Percentiles rank a stretch among this genome's conserved stretches.
Evolutionary conservation across 2,888 invertebrate genomes (phyloP).

Genomic region (Blastobasis adustella): DNA sequence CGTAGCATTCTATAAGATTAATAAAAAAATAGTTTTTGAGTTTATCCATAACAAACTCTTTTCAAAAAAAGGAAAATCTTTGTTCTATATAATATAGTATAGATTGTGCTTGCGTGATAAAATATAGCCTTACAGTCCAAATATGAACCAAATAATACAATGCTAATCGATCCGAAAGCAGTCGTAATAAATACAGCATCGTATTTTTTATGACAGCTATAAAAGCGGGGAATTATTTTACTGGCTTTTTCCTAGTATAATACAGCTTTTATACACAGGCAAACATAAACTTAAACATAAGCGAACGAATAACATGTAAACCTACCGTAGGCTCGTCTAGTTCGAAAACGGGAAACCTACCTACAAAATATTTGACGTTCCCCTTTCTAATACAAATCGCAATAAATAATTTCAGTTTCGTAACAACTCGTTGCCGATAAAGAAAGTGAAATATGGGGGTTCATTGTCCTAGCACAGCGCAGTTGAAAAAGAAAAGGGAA

Average conservation of each 20-base stretch:
- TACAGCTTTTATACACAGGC: not conserved
- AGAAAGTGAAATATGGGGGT: conserved; percentile 41
- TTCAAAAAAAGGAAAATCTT: too few species aligned
- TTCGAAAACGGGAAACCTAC: too few species aligned
- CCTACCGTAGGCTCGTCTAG: not conserved
- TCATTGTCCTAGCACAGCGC: conserved; percentile 38
- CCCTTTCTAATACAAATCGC: not conserved
- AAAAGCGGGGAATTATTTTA: conserved; percentile 22
- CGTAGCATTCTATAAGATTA: too few species aligned
- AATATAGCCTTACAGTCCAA: too few species aligned
- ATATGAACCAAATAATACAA: conserved; percentile 15
- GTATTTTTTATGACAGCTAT: conserved; percentile 34
- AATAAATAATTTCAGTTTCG: conserved; percentile 2
- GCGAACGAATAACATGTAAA: not conserved
- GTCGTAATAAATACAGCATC: conserved; percentile 31
- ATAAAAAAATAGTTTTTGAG: too few species aligned
- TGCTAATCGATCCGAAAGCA: conserved; percentile 25
- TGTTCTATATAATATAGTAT: too few species aligned
- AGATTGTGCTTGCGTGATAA: too few species aligned
- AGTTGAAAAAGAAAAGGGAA: conserved; percentile 22
- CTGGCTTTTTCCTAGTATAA: not conserved
- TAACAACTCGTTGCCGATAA: conserved; percentile 16
- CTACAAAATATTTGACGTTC: not conserved
- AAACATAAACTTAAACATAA: not conserved
- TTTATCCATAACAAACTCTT: too few species aligned